phyloP scores from a whole-genome alignment of 1,140 invertebrate genomes.

The Aphidius gifuensis region DNA sequence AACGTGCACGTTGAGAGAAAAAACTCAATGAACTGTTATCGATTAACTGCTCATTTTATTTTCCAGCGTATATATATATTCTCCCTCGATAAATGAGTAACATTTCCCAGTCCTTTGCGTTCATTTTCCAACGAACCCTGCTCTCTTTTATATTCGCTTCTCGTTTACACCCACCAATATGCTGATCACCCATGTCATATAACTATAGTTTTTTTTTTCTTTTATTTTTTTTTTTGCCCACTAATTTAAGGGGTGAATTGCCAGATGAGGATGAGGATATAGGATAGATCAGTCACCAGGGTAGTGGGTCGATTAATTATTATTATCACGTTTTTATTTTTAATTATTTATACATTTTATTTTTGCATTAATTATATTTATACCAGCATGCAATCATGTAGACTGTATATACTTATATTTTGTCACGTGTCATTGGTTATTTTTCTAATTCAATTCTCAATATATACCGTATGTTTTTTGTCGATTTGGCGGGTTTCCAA shows the following conservation, averaged over 20 bases:
- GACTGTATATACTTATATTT: slow-evolving; percentile 6
- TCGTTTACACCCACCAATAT: slow-evolving; percentile 10
- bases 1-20: slow-evolving; percentile 12
- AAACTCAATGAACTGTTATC: slow-evolving; percentile 52
- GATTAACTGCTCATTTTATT: slow-evolving; percentile 49
- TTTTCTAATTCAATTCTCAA: slow-evolving; percentile 36
- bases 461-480: slow-evolving; percentile 35
- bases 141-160: slow-evolving; percentile 8
- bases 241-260: slow-evolving; percentile 32
- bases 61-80: slow-evolving; percentile 21
- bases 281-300: slow-evolving; percentile 44
- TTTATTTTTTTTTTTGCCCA: slow-evolving; percentile 31
- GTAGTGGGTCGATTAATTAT: slow-evolving; percentile 40
- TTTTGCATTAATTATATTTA: too few relatives aligned
- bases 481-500: slow-evolving; percentile 44
- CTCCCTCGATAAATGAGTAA: slow-evolving; percentile 1
- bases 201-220: slow-evolving; percentile 24
- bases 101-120: slow-evolving; percentile 21
- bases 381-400: slow-evolving; percentile 28
- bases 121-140: slow-evolving; percentile 9
- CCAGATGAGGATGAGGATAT: too few relatives aligned
- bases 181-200: not conserved
- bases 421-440: slow-evolving; percentile 26
- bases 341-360: too few relatives aligned
- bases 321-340: not conserved